Evolutionary conservation across 2,888 invertebrate species (phyloP).

Genomic region (Opisthograptis luteolata): DNA sequence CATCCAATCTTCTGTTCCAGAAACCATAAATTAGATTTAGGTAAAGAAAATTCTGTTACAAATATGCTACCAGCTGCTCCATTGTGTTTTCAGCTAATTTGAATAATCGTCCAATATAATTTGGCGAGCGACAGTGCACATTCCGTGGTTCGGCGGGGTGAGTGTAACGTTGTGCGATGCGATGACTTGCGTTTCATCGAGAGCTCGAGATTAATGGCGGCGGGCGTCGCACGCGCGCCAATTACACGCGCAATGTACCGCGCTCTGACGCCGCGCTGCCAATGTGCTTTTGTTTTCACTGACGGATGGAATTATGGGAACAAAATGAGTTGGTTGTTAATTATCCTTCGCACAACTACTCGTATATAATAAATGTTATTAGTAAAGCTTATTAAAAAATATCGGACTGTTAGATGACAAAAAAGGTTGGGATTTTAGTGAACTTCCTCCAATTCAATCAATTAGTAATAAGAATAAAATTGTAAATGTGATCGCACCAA

Average conservation of each 20-base stretch:
- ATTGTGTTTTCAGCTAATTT: constrained; percentile 25
- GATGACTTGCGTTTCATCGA: constrained; percentile 82
- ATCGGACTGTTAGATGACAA: too few relatives aligned
- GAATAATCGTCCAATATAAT: constrained; percentile 31
- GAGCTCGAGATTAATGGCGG: constrained; percentile 81
- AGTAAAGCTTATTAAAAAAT: too few relatives aligned
- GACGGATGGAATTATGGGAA: background rate
- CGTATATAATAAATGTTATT: too few relatives aligned
- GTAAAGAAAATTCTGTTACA: too few relatives aligned
- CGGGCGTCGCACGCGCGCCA: constrained; percentile 70
- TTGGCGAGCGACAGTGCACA: constrained; percentile 34
- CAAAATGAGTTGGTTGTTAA: background rate
- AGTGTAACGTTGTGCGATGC: constrained; percentile 35
- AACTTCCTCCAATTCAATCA: too few relatives aligned
- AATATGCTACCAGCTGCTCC: constrained; percentile 6
- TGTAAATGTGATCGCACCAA: too few relatives aligned
- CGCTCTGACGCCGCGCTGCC: constrained; percentile 23
- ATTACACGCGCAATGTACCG: constrained; percentile 80
- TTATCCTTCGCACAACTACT: background rate
- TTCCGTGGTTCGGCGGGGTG: constrained; percentile 29
- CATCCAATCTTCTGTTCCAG: too few relatives aligned
- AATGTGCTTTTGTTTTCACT: constrained; percentile 7
- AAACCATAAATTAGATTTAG: too few relatives aligned
- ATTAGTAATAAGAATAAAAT: too few relatives aligned
- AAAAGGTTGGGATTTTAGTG: too few relatives aligned